phyloP scores from a whole-genome alignment of 92 coral and sea anemone genomes.

The Chrysogorgia sp. region DNA sequence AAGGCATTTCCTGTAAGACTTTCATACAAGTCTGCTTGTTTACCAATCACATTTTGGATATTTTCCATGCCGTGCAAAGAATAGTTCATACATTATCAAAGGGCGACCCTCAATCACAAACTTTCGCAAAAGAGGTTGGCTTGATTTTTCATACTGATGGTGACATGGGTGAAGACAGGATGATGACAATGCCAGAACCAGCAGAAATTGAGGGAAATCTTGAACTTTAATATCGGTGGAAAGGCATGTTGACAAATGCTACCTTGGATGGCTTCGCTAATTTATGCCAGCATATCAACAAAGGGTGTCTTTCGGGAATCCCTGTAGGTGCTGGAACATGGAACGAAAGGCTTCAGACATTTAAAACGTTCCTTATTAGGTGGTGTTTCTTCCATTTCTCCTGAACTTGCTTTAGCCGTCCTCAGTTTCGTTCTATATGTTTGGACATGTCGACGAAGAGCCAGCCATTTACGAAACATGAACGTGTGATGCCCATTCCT shows the following conservation, averaged over 20 bases:
- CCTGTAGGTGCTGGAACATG: slow-evolving; percentile 64
- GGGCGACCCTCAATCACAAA: slow-evolving; percentile 11
- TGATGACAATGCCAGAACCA: slow-evolving; percentile 52
- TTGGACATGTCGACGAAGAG: slow-evolving; percentile 47
- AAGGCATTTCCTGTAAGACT: no score
- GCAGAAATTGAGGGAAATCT: slow-evolving; percentile 63
- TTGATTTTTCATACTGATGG: slow-evolving; percentile 59
- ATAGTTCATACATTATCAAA: slow-evolving; percentile 58
- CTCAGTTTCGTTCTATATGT: slow-evolving; percentile 56
- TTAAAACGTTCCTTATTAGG: slow-evolving; percentile 62
- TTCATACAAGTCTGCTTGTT: slow-evolving; percentile 32
- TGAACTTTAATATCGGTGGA: slow-evolving; percentile 47
- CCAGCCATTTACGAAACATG: slow-evolving; percentile 22
- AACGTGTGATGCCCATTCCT: slow-evolving; percentile 39
- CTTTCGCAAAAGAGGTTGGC: slow-evolving; percentile 56
- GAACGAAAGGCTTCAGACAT: slow-evolving; percentile 63
- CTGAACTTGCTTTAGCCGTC: slow-evolving; percentile 68
- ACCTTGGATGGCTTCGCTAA: slow-evolving; percentile 52
- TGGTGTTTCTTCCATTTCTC: slow-evolving; percentile 60
- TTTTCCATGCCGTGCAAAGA: slow-evolving; percentile 59
- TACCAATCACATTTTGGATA: slow-evolving; percentile 59
- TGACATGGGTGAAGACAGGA: slow-evolving; percentile 56
- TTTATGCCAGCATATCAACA: slow-evolving; percentile 56
- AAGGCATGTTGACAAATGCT: slow-evolving; percentile 7
- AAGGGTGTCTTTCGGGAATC: slow-evolving; percentile 64